A percentile compares a stretch with the other conserved stretches of the same genome.
These are phyloP conservation scores for Hirundo rustica DNA, from an alignment of 2,797 vertebrate species.

Conservation along the genomic window DNA sequence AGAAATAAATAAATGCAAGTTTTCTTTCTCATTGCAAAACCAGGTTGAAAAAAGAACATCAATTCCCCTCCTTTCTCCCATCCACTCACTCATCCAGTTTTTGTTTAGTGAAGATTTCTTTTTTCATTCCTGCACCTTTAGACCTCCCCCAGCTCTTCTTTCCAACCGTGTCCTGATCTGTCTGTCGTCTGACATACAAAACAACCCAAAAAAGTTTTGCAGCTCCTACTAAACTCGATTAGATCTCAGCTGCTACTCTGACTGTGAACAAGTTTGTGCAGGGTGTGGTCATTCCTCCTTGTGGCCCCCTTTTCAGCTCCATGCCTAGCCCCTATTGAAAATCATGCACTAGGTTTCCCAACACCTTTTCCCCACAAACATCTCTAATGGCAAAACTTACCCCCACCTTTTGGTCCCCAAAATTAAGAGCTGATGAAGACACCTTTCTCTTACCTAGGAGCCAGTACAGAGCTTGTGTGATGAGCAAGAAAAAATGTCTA, in stretches of 20 bases:
- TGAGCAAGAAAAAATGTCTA: accelerated
- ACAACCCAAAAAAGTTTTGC: not conserved
- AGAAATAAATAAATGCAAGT: not conserved
- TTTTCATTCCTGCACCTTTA: not conserved
- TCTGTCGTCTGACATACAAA: not conserved
- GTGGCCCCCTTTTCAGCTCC: not conserved
- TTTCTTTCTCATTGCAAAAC: not conserved
- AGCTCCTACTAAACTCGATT: not conserved
- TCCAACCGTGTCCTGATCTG: not conserved
- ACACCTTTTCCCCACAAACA: not conserved
- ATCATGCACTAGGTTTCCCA: not conserved
- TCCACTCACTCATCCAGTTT: not conserved
- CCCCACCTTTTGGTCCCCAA: accelerated
- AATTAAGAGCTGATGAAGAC: not conserved
- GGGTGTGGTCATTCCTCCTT: not conserved
- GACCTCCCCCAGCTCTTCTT: not conserved
- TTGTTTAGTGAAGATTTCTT: not conserved
- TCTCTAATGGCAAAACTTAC: not conserved
- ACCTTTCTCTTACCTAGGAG: not conserved
- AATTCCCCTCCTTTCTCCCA: not conserved
- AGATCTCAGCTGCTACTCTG: not conserved
- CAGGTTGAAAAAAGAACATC: not conserved
- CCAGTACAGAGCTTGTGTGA: not conserved
- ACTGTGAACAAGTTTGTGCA: not conserved
- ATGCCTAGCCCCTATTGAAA: not conserved